phyloP scores from a whole-genome alignment of 2,888 invertebrate genomes.

The Xestia c-nigrum region DNA sequence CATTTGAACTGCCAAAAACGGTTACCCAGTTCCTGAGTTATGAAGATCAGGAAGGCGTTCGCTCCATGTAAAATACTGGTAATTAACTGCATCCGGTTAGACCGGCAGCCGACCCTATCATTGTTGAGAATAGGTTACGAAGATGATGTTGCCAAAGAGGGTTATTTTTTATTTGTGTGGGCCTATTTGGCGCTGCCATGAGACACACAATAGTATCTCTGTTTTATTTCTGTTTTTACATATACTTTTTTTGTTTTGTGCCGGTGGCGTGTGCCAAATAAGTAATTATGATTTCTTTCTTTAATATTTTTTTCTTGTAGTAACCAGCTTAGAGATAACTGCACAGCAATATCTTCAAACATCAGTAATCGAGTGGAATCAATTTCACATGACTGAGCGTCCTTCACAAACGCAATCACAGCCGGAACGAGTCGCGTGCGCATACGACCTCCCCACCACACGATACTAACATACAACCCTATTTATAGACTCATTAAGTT shows the following conservation, averaged over 20 bases:
- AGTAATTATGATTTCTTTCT: too few relatives aligned
- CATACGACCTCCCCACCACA: constrained; percentile 57
- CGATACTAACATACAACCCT: constrained; percentile 48
- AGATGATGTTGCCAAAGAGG: too few relatives aligned
- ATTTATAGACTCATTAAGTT: constrained; percentile 41
- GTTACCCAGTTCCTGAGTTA: background rate
- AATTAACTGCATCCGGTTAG: background rate
- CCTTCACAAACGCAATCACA: constrained; percentile 74
- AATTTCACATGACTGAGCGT: constrained; percentile 79
- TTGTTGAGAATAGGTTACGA: background rate
- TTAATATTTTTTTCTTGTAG: background rate
- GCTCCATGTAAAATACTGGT: background rate
- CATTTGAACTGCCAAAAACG: background rate
- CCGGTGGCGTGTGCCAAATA: too few relatives aligned
- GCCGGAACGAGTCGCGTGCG: constrained; percentile 82
- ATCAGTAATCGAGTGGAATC: constrained; percentile 71
- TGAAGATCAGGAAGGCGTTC: background rate
- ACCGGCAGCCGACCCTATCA: background rate
- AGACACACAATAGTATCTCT: too few relatives aligned
- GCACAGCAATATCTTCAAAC: constrained; percentile 60
- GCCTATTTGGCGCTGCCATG: too few relatives aligned
- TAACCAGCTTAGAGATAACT: constrained; percentile 28
- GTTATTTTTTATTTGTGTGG: background rate
- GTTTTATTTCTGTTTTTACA: too few relatives aligned
- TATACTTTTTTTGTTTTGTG: too few relatives aligned